Evolutionary conservation across 1,140 invertebrate species (phyloP), one percentile per base, ranked within the genome.

Genomic region (Leptoteleia sp.): DNA sequence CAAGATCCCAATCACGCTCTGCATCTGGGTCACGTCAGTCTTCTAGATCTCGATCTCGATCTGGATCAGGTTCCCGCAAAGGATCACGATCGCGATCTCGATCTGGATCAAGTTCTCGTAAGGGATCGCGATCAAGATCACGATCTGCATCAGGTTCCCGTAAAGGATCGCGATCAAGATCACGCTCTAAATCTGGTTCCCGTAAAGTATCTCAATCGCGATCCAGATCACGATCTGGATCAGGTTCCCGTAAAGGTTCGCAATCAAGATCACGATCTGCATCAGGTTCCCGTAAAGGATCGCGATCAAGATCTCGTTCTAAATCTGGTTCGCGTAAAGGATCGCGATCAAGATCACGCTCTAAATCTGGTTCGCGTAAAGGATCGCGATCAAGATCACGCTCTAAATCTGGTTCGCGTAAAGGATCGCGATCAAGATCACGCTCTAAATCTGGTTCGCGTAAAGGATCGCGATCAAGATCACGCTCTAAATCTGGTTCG

Each of bases 21-120:
- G n/a, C n/a, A 59, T 82, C 76, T 1, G 42, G 61, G 31, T 80
- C 76, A 3, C 67, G 5, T 6, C 29, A 48, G 31, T 19, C 11
- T 0, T 57, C 54, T 33, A 19, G 13, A 35, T 35, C 47, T 37
- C 0, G 29, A 16, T 3, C 22, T 3, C 22, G 22, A 25, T 25
- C 22, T 3, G 3, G 22, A 25, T 25, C 22, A 25, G 6, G 6
- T 6, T 25, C 22, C 3, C 6, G 22, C 3, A 50, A 55, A 55
- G 52, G 19, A 3, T 55, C 35, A 0, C 35, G 38, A 17, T 86
- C 84, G 3, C 70, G 68, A 55, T 85, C 83, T 6, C 48, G 62
- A 11, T 85, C 85, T 0, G 68, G 61, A 42, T 85, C 83, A 5
- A 12, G 19, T 59, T 75, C 76, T n/a, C 61, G 59, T 67, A 83